These are phyloP conservation scores for Amphilophus citrinellus DNA, from an alignment of 2,113 vertebrate genomes.

Conservation along the genomic window DNA sequence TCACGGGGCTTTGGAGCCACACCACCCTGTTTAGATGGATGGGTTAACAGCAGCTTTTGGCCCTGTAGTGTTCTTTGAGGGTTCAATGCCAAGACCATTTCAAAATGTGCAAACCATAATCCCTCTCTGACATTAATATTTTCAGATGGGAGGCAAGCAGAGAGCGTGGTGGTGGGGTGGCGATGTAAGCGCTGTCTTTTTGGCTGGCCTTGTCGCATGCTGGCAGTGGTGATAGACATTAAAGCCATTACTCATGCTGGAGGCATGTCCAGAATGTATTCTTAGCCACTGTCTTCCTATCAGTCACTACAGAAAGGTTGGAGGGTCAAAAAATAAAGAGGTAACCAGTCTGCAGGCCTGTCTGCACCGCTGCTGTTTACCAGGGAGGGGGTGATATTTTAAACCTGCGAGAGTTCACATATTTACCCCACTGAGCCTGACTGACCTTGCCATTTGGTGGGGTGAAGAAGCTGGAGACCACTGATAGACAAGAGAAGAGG, in stretches of 20 bases:
- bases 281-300: constrained; percentile 83
- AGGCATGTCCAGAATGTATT: constrained; percentile 87
- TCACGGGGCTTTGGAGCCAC: constrained; percentile 65
- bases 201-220: constrained; percentile 79
- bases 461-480: constrained; percentile 68
- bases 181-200: constrained; percentile 67
- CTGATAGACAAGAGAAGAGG: constrained; percentile 42
- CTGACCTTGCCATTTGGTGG: constrained; percentile 79
- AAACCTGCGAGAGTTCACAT: constrained; percentile 75
- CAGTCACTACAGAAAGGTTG: constrained; percentile 84
- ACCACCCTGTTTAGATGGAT: constrained; percentile 61
- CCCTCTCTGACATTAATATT: constrained; percentile 80
- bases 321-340: constrained; percentile 90
- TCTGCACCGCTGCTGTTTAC: constrained; percentile 82
- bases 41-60: constrained; percentile 54
- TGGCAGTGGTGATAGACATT: constrained; percentile 73
- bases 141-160: constrained; percentile 72
- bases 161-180: constrained; percentile 34
- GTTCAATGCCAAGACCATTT: constrained; percentile 71
- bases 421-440: constrained; percentile 79
- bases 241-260: constrained; percentile 85
- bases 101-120: constrained; percentile 79
- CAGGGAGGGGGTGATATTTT: constrained; percentile 73
- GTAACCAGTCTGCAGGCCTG: constrained; percentile 80
- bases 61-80: constrained; percentile 51